Base-by-base conservation (phyloP, 2,113 vertebrate genomes). In the Cyprinodon brontotheroides region DNA sequence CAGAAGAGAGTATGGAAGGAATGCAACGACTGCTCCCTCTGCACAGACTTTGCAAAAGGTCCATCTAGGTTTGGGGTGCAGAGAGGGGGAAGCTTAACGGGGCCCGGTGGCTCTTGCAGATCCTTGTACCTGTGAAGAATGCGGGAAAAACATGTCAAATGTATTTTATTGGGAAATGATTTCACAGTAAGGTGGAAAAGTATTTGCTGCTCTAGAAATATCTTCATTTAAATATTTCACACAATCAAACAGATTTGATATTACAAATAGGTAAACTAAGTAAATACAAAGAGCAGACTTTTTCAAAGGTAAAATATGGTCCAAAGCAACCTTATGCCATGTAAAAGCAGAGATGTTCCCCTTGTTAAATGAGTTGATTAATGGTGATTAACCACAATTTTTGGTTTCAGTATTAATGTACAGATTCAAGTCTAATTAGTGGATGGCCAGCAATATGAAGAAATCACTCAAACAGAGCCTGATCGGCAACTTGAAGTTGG, bases 1-100 rank as follows among this genome's bases (percentile, higher is more conserved):
- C 98, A 99, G 92, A 99, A 99, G 65, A 99, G 96, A 0, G 98
- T 98, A 93, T 99, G 97, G 93, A 99, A 99, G 87, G 98, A 99
- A 92, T 99, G 98, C 64, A 99, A 92, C 6, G 96, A 97, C 89
- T 99, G 98, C 71, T 99, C 97, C 60, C 98, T 93, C 93, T 98
- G 97, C 77, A 99, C 98, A 0, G 97, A 99, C 93, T 96, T 98
- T 61, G 98, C 97, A 0, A 95, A 95, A 0, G 96, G 97, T 14
- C 98, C 98, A 0, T 99, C 98, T 11, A 99, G 96, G 94, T 96
- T 99, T 68, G 97, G 98, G 0, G 98, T 99, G 94, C 98, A 99
- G 85, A 98, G 96, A 0, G 97, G 96, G 0, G 98, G 98, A 66
- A 98, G 94, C 79, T 94, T 97, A 3, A 96, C 96, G 0, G 94